phyloP scores from a whole-genome alignment of 1,140 invertebrate species.

The Cydia amplana region DNA sequence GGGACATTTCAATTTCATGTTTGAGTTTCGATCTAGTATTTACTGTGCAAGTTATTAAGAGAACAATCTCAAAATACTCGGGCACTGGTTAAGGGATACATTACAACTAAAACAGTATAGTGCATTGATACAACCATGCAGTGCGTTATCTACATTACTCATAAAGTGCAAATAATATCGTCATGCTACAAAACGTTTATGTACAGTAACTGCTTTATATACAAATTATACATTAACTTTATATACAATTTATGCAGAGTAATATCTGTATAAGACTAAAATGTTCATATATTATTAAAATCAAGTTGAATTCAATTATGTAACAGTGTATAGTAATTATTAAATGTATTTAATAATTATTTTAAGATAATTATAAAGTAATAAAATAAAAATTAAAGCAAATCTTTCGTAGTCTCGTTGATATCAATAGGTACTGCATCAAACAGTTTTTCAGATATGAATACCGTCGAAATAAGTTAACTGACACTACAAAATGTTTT shows the following conservation, averaged over 20 bases:
- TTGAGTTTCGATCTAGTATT: slow-evolving; percentile 48
- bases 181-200: slow-evolving; percentile 19
- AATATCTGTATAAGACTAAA: slow-evolving; percentile 19
- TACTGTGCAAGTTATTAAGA: slow-evolving; percentile 18
- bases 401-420: not conserved
- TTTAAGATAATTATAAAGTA: not conserved
- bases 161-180: slow-evolving; percentile 17
- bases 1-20: slow-evolving; percentile 49
- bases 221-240: not conserved
- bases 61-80: not conserved
- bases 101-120: not conserved
- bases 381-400: not conserved
- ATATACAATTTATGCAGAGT: not conserved
- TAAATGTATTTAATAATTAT: not conserved
- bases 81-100: slow-evolving; percentile 9
- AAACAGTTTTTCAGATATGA: not conserved
- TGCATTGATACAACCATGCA: slow-evolving; percentile 28
- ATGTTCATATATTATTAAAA: slow-evolving; percentile 11
- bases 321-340: not conserved
- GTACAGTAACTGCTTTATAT: slow-evolving; percentile 9
- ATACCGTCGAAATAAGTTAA: not conserved
- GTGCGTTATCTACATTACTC: slow-evolving; percentile 10
- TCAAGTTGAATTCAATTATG: not conserved
- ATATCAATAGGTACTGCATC: not conserved
- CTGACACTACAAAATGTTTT: not conserved